Evolutionary conservation across 2,888 invertebrate species (phyloP).

Genomic region (Watsonalla cultraria): DNA sequence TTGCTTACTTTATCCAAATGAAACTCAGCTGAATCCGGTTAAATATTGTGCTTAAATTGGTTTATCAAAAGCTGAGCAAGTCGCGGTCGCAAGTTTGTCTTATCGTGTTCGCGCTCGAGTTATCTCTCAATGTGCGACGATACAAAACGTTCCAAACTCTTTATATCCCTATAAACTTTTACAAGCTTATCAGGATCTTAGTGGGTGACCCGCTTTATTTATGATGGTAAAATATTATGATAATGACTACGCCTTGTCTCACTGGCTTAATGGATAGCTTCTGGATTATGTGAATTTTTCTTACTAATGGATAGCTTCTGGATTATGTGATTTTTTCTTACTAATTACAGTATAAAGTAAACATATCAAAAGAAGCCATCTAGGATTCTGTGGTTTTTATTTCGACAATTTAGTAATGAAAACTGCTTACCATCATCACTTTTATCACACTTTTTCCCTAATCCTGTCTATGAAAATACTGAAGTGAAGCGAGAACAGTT

Average conservation of each 20-base stretch:
- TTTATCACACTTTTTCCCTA: no score
- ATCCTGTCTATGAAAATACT: no score
- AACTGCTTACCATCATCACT: no score
- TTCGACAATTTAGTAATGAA: no score
- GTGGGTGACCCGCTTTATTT: slow-evolving; percentile 33
- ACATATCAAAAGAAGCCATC: no score
- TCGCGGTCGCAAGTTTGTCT: slow-evolving; percentile 48
- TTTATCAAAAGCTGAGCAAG: slow-evolving; percentile 44
- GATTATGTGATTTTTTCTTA: not conserved
- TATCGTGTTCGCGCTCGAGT: slow-evolving; percentile 44
- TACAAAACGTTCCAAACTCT: slow-evolving; percentile 39
- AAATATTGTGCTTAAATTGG: slow-evolving; percentile 17
- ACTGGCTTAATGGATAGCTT: not conserved
- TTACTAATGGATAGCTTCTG: not conserved
- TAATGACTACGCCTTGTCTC: slow-evolving; percentile 7
- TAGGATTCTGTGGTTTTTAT: no score
- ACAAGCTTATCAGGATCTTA: slow-evolving; percentile 35
- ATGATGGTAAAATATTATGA: slow-evolving; percentile 21
- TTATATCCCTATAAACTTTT: slow-evolving; percentile 44
- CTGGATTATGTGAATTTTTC: not conserved
- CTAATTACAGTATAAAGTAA: not conserved
- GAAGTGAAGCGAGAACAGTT: no score
- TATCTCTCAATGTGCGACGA: slow-evolving; percentile 34
- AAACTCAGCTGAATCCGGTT: no score
- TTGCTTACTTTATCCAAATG: no score